phyloP scores from a whole-genome alignment of 2,888 invertebrate species.

The Craniophora ligustri region DNA sequence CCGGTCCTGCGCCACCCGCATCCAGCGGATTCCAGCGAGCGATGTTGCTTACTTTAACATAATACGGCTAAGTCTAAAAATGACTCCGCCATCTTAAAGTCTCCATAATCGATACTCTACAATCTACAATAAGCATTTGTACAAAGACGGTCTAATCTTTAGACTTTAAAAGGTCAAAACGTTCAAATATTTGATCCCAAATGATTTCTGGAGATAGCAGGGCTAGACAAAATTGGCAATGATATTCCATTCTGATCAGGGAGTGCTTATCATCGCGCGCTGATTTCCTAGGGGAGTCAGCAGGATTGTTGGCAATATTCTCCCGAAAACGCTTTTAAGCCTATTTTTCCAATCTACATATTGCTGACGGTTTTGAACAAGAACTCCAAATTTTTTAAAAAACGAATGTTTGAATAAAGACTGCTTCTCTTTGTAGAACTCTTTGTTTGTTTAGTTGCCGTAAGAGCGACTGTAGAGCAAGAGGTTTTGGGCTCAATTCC shows the following conservation, averaged over 20 bases:
- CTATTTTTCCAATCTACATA: constrained; percentile 3
- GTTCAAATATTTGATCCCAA: constrained; percentile 44
- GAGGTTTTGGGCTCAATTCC: too few relatives aligned
- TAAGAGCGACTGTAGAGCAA: too few relatives aligned
- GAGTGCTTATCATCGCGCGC: constrained; percentile 23
- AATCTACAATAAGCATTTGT: background rate
- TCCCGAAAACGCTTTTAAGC: background rate
- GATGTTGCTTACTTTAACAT: too few relatives aligned
- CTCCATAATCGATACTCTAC: background rate
- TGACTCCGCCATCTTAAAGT: background rate
- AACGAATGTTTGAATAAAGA: too few relatives aligned
- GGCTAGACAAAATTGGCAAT: constrained; percentile 30
- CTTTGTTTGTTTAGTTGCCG: too few relatives aligned
- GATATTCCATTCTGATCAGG: constrained; percentile 26
- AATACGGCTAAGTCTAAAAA: background rate
- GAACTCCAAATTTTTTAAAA: too few relatives aligned
- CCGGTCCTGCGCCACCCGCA: too few relatives aligned
- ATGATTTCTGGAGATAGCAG: too few relatives aligned
- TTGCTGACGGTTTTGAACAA: too few relatives aligned
- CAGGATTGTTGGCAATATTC: constrained; percentile 29
- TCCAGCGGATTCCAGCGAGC: too few relatives aligned
- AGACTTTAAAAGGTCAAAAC: background rate
- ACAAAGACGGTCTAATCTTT: background rate
- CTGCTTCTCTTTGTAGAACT: too few relatives aligned
- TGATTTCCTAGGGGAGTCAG: constrained; percentile 38